Evolutionary conservation across 2,888 invertebrate genomes (phyloP), one percentile per base, ranked within the genome.

Genomic region (Oxytorus armatus): DNA sequence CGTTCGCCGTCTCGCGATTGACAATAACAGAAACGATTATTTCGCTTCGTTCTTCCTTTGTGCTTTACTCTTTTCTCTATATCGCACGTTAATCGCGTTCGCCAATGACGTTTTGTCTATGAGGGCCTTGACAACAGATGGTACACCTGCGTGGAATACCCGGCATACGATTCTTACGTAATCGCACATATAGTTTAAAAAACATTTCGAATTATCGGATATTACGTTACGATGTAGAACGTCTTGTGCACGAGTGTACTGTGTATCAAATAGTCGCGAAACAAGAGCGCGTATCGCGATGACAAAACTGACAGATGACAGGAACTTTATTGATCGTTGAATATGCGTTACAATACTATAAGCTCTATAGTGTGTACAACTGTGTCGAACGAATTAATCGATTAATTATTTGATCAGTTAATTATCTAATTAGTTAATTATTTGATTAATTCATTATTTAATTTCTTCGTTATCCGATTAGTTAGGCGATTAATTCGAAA

Each of bases 121-220:
- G 18, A 44, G 70, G n/a, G 66, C 79, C 79, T 79, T 79, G 75
- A 76, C 72, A 75, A 76, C 79, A 76, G 75, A 75, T 79, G 75
- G 49, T 72, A 72, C 69, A 79, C 72, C 59, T 66, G 79, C 59
- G 61, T 39, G 51, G 65, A 61, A 76, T 66, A 59, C 65, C 51
- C 29, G 63, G 11, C 18, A 3, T 63, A 49, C 57, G 47, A 70
- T 75, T 53, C 49, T 79, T 75, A 70, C 79, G 66, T 75, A 70
- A 75, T 70, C 63, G 68, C 16, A 3, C 21, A 11, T 29, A 36
- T 5, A 5, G 29, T 29, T 36, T 39, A 39, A 51, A 1, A 59
- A 59, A 72, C 47, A 70, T 59, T 72, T 59, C 36, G 36, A 23
- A 21, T 49, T 59, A 49, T 49, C 61, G 39, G 42, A 61, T 61